Evolutionary conservation across 64 coral and sea anemone species (phyloP), one percentile per base, ranked within the genome.

Genomic region (Pocillopora damicornis): DNA sequence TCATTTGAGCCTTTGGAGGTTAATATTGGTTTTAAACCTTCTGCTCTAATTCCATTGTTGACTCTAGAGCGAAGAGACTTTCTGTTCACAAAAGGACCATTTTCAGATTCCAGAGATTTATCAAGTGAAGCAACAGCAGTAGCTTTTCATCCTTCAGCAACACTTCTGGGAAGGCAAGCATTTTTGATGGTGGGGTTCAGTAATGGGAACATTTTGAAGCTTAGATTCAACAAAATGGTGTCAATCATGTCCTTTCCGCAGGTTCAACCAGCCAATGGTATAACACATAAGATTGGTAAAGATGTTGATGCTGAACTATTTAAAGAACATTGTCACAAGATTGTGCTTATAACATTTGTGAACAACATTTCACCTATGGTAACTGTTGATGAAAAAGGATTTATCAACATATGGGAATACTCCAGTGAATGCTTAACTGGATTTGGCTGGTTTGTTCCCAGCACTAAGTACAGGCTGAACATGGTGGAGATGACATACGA

Each of bases 371-470:
- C 80, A 12, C 78, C 88, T 25, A 94, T 98, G 92, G 58, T 98
- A 58, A 94, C 95, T 63, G 88, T 91, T 63, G 95, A 98, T 76
- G 78, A 60, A 30, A 88, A 88, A 60, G 95, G 92, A 59, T 91
- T 91, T 81, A 67, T 94, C 35, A 79, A 98, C 42, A 45, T 98
- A 64, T 98, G 95, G 95, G 86, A 91, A 14, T 91, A 94, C 30
- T 86, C 65, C 30, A 79, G 83, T 13, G 86, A 98, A 23, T 83
- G 64, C 65, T 87, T 91, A 15, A 87, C 95, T 71, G 95, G 95
- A 58, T 98, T 88, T 88, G 90, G 88, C 36, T 98, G 95, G 95
- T 91, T 94, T 88, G 79, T 86, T 86, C 95, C 95, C 35, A 88
- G 26, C 1, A 61, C 68, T 17, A 98, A 89, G 58, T 98, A 91